Evolutionary conservation across 2,888 invertebrate genomes (phyloP).

Genomic region (Eustalomyia histrio): DNA sequence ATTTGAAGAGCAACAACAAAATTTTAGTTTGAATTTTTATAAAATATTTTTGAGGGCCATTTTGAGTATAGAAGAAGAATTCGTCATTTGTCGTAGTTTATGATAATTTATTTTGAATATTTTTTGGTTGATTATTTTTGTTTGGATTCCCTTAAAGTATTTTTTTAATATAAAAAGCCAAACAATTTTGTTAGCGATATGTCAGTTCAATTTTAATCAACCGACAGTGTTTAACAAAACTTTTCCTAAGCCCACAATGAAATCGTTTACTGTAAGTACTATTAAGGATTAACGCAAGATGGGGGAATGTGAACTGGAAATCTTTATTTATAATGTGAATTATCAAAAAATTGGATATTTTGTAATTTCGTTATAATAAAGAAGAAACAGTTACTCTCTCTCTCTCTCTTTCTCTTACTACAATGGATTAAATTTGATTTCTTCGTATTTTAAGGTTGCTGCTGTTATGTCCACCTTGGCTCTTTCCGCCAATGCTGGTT

Average conservation of each 20-base stretch:
- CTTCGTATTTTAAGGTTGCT: slow-evolving; percentile 72
- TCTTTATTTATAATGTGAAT: neutral
- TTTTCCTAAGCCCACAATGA: slow-evolving; percentile 78
- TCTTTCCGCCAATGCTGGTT: slow-evolving; percentile 75
- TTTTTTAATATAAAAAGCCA: slow-evolving; percentile 76
- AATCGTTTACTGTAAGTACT: slow-evolving; percentile 80
- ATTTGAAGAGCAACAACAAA: neutral
- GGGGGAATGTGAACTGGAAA: slow-evolving; percentile 11
- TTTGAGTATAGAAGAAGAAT: slow-evolving; percentile 28
- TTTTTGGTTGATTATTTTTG: slow-evolving; percentile 24
- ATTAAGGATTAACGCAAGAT: slow-evolving; percentile 38
- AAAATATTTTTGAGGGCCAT: slow-evolving; percentile 33
- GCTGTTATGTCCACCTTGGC: slow-evolving; percentile 78
- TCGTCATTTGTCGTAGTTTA: slow-evolving; percentile 23
- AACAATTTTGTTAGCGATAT: slow-evolving; percentile 73
- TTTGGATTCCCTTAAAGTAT: slow-evolving; percentile 31
- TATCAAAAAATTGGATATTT: slow-evolving; percentile 7
- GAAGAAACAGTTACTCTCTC: neutral
- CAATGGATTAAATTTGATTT: slow-evolving; percentile 31
- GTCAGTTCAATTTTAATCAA: slow-evolving; percentile 80
- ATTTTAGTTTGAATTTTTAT: neutral
- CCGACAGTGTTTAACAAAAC: slow-evolving; percentile 77
- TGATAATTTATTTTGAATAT: slow-evolving; percentile 18
- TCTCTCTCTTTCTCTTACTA: too few relatives aligned
- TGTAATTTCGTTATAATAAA: neutral